Percentiles rank a stretch among this genome's conserved stretches.
Evolutionary conservation across 2,888 invertebrate species (phyloP).

Genomic region (Elmis aenea): DNA sequence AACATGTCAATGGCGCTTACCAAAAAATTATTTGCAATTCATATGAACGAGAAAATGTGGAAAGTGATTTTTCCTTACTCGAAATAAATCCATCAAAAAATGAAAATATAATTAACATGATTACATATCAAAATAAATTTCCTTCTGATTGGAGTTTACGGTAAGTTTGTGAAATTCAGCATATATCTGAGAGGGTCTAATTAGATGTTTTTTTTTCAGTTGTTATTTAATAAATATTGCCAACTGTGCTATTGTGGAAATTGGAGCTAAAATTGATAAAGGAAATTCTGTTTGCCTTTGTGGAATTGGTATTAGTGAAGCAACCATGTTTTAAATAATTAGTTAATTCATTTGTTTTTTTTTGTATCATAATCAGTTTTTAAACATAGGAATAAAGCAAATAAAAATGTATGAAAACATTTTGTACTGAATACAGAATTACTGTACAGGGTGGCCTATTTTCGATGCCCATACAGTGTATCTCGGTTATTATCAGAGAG

Average conservation of each 20-base stretch:
- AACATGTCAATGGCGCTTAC: constrained; percentile 29
- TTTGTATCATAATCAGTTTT: too few relatives aligned
- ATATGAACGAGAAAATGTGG: constrained; percentile 1
- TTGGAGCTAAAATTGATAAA: constrained; percentile 33
- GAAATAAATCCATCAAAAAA: constrained; percentile 31
- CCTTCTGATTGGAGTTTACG: constrained; percentile 15
- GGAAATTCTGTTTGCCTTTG: constrained; percentile 32
- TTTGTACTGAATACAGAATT: too few relatives aligned
- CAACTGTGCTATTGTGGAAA: constrained; percentile 33
- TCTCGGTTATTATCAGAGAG: too few relatives aligned
- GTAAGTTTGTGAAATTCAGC: constrained; percentile 4
- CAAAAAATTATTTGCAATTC: constrained; percentile 28
- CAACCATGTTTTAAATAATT: neutral
- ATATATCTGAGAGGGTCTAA: neutral
- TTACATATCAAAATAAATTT: constrained; percentile 10
- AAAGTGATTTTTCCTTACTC: constrained; percentile 25
- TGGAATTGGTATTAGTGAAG: constrained; percentile 32
- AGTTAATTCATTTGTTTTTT: too few relatives aligned
- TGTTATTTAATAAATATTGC: constrained; percentile 29
- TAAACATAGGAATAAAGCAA: too few relatives aligned
- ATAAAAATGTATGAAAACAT: too few relatives aligned
- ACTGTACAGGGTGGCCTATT: too few relatives aligned
- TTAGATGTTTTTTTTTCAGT: constrained; percentile 31
- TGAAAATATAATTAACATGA: constrained; percentile 16
- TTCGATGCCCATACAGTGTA: too few relatives aligned